phyloP scores from a whole-genome alignment of 2,797 vertebrate genomes.

The Melanotaenia nigrans region DNA sequence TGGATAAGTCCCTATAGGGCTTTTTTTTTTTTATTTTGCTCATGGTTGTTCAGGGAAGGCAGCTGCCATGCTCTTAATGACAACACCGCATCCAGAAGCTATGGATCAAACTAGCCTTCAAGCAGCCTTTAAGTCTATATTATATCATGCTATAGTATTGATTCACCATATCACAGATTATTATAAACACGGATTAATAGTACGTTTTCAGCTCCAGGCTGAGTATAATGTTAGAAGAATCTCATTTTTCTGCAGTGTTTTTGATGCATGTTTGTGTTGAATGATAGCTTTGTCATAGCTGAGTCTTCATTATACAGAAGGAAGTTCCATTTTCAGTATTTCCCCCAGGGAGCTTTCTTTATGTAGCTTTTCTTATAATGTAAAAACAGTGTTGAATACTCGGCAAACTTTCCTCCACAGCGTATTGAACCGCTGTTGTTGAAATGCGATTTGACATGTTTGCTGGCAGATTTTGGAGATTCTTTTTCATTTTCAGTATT shows the following conservation, averaged over 20 bases:
- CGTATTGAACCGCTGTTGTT: slow-evolving; percentile 22
- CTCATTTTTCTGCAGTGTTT: slow-evolving; percentile 48
- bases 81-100: slow-evolving; percentile 53
- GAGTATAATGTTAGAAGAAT: slow-evolving; percentile 45
- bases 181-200: slow-evolving; percentile 79
- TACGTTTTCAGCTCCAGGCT: slow-evolving; percentile 56
- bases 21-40: slow-evolving; percentile 30
- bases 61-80: slow-evolving; percentile 51
- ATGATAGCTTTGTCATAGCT: slow-evolving; percentile 60
- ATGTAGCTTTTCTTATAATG: slow-evolving; percentile 28
- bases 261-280: slow-evolving; percentile 39
- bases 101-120: slow-evolving; percentile 71
- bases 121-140: slow-evolving; percentile 67
- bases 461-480: slow-evolving; percentile 28
- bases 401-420: slow-evolving; percentile 21
- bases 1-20: slow-evolving; percentile 63
- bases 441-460: slow-evolving; percentile 41
- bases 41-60: slow-evolving; percentile 58
- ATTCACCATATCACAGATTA: slow-evolving; percentile 69
- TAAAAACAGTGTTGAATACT: slow-evolving; percentile 41
- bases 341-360: slow-evolving; percentile 40
- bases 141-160: slow-evolving; percentile 69
- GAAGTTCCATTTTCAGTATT: slow-evolving; percentile 38
- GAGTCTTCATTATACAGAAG: slow-evolving; percentile 44
- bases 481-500: slow-evolving; percentile 18